phyloP scores from a whole-genome alignment of 2,797 vertebrate genomes.

The Dipus sagitta region DNA sequence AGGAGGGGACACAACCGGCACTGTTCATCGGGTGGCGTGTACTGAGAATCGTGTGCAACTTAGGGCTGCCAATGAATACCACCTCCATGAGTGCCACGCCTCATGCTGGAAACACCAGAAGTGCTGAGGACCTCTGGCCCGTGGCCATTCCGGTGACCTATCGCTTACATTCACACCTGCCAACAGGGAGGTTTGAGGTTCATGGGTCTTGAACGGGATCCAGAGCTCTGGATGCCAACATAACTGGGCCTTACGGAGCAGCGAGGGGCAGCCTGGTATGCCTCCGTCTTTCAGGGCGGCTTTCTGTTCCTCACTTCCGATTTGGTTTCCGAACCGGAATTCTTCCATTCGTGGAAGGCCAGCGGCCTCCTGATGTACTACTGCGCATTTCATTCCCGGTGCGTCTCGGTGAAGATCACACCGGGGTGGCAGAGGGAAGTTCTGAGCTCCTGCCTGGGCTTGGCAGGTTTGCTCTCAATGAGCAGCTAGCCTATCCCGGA shows the following conservation, averaged over 20 bases:
- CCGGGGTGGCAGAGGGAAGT: constrained; percentile 48
- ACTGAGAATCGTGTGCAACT: constrained; percentile 19
- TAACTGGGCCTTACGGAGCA: neutral
- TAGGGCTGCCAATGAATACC: neutral
- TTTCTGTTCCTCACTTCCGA: neutral
- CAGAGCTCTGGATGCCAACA: constrained; percentile 3
- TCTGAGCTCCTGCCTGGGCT: neutral
- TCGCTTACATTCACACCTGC: neutral
- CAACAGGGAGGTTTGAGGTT: neutral
- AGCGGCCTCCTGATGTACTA: neutral
- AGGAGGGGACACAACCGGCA: constrained; percentile 7
- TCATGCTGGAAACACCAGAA: neutral
- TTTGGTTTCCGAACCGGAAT: constrained; percentile 62
- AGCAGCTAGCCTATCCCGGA: neutral
- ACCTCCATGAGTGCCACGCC: neutral
- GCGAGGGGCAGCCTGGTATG: accelerated
- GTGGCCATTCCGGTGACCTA: neutral
- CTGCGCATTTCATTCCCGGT: neutral
- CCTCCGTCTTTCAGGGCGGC: neutral
- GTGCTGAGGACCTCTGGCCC: neutral
- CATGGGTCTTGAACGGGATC: constrained; percentile 1
- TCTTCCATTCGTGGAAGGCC: constrained; percentile 58
- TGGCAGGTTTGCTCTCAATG: accelerated
- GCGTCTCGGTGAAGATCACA: constrained; percentile 9
- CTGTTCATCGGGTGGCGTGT: constrained; percentile 59